Evolutionary conservation across 2,888 invertebrate species (phyloP).

Genomic region (Lycophotia porphyrea): DNA sequence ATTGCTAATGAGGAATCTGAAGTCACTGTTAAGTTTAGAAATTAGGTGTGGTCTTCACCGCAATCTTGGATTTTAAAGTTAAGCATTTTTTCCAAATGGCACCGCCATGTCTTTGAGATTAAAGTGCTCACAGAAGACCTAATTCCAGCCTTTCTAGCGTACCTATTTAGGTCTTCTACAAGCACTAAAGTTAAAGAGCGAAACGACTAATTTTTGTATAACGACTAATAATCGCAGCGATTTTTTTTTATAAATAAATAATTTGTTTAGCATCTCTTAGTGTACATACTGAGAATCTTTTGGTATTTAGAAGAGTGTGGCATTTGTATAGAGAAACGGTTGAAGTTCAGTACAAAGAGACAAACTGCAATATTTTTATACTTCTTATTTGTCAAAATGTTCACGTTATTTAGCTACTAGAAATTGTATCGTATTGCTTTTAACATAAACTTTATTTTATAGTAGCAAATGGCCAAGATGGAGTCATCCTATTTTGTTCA

Average conservation of each 20-base stretch:
- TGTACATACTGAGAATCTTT: constrained; percentile 47
- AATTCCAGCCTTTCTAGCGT: neutral
- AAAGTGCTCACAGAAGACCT: constrained; percentile 2
- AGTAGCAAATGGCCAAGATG: neutral
- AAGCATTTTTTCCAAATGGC: constrained; percentile 2
- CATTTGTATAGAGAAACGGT: constrained; percentile 40
- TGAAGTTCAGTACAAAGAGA: neutral
- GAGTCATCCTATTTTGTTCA: neutral
- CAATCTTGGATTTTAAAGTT: constrained; percentile 19
- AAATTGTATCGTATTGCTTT: too few species aligned
- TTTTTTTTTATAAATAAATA: constrained; percentile 40
- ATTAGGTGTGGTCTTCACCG: constrained; percentile 14
- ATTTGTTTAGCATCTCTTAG: constrained; percentile 33
- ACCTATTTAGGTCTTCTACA: neutral
- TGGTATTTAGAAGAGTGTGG: constrained; percentile 10
- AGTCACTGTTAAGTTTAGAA: constrained; percentile 32
- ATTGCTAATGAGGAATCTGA: constrained; percentile 11
- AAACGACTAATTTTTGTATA: constrained; percentile 51
- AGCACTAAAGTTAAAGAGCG: constrained; percentile 6
- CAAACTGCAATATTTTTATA: neutral
- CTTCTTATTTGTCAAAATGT: neutral
- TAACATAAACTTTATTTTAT: neutral
- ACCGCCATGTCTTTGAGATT: constrained; percentile 45
- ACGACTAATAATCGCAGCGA: constrained; percentile 51
- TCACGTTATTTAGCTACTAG: neutral